Base-by-base conservation (phyloP, 2,888 invertebrate species). In the Petrolisthes cinctipes region DNA sequence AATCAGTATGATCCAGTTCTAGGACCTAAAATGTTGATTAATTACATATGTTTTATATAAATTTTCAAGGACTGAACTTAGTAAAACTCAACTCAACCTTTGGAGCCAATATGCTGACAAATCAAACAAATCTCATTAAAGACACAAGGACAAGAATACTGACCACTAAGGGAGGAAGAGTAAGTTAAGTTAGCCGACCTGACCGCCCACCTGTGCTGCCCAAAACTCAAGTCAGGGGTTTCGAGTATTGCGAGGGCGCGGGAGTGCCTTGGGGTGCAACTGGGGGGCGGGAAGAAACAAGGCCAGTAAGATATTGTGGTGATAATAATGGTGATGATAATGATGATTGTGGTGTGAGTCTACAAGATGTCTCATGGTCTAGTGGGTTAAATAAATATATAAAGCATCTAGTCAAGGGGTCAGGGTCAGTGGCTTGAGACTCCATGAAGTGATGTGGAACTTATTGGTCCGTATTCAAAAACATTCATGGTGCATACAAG, bases 191-290 rank as follows among this genome's bases (percentile, higher is more conserved):
- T 51, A 79, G 79, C 79, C 54, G 68, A 80, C 85, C 79, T 79
- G 79, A 61, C 80, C 23, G 66, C 84, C 57, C 68, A 66, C 84
- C 57, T 54, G 37, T 57, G 57, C 53, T n/a, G 57, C 79, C 71
- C 71, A n/a, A n/a, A 14, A 61, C 17, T 14, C 56, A 54, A 83
- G 79, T 86, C 86, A 86, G 83, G 86, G 86, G 83, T 79, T 86
- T 53, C 86, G 86, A 37, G 86, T 79, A 71, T 86, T 86, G 51
- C 79, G 86, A 78, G 86, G 86, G 71, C 79, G 86, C 68, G 86
- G 83, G 80, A 79, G 86, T 51, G 86, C 86, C 86, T 83, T 83
- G 57, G 71, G 86, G 79, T 83, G 83, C 86, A 82, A 86, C 86
- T 86, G 83, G 86, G n/a, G 83, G 78, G 76, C 82, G 86, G 86